Evolutionary conservation across 2,113 vertebrate genomes (phyloP).

Genomic region (Ceyx margarethae): DNA sequence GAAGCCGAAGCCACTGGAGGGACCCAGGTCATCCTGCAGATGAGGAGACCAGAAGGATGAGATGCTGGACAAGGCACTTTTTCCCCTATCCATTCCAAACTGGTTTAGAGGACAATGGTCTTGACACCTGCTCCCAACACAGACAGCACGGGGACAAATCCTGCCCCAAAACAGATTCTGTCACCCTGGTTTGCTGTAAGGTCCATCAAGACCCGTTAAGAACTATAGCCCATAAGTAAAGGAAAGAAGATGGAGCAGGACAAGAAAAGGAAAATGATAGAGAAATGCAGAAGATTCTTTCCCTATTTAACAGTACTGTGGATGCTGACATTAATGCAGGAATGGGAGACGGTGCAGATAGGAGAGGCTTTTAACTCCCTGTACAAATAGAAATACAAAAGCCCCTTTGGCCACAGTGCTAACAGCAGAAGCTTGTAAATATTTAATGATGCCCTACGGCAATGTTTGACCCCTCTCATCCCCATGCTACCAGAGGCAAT

Average conservation of each 20-base stretch:
- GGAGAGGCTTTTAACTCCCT: constrained; percentile 25
- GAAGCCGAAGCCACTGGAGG: background rate
- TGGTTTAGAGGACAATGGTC: background rate
- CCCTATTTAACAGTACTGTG: background rate
- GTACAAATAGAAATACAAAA: constrained; percentile 54
- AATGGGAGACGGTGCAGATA: background rate
- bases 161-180: background rate
- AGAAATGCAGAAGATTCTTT: background rate
- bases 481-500: constrained; percentile 36
- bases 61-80: background rate
- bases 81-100: accelerated
- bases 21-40: background rate
- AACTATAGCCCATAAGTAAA: background rate
- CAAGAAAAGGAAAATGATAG: background rate
- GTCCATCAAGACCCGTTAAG: background rate
- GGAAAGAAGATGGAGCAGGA: background rate
- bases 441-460: constrained; percentile 35
- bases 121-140: background rate
- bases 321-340: background rate
- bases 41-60: background rate
- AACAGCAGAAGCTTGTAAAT: constrained; percentile 54
- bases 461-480: constrained; percentile 50
- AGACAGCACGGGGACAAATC: background rate
- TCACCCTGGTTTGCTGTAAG: background rate
- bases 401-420: constrained; percentile 48